Evolutionary conservation across 2,797 vertebrate genomes (phyloP), one percentile per base, ranked within the genome.

Genomic region (Myripristis jacobus): DNA sequence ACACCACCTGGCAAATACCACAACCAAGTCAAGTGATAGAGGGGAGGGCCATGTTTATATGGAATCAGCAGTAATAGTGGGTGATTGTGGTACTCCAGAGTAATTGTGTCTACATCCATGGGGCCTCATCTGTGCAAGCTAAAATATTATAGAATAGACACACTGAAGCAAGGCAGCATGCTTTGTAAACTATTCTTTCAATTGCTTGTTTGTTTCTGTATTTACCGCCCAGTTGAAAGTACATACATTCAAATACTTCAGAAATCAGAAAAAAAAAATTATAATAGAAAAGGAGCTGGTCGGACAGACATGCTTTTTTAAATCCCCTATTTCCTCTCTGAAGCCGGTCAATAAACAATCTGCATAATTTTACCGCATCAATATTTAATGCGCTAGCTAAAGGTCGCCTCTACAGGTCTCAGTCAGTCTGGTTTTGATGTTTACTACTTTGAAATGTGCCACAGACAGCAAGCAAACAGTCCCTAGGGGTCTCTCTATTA

Each of bases 311-410:
- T 18, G 52, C 73, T 27, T 71, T 84, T 53, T 3, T 8, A 8
- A 34, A n/a, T 38, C 64, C 75, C 75, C 79, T 31, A 69, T 86
- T 89, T 91, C 74, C 73, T 70, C 74, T 76, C 36, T 72, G 68
- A 80, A 81, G 69, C 73, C 65, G 85, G 94, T 96, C 95, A 93
- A 95, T 96, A 94, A 94, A 93, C 90, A 92, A 95, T 96, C 94
- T 95, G 94, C 96, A 95, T 95, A 93, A 93, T 91, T 95, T 90
- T 83, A 90, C 70, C 85, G 79, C 84, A 94, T 97, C 95, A 96
- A 96, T 96, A 96, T 96, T 96, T 96, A 95, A 96, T 94, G 95
- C 92, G 89, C 82, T 89, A 82, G 92, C 81, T 87, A 94, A 95
- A 95, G 90, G 92, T 94, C 91, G 90, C 89, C 87, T 92, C 88